Evolutionary conservation across 2,113 vertebrate species (phyloP).

Genomic region (Nematolebias whitei): DNA sequence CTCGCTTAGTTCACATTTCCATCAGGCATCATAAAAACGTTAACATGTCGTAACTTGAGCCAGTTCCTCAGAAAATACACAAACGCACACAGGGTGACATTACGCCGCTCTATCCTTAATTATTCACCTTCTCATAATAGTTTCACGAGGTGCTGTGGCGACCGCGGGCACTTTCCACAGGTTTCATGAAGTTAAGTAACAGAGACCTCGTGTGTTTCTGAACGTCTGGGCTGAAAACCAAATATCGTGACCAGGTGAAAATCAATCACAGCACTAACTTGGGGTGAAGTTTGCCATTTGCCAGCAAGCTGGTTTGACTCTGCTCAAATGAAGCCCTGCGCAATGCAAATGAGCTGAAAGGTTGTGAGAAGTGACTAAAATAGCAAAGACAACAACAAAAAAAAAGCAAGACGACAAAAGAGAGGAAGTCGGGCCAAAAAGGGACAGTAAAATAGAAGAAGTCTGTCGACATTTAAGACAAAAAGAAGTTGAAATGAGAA

Average conservation of each 20-base stretch:
- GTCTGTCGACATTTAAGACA: background rate
- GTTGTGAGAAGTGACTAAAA: background rate
- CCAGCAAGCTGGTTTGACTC: background rate
- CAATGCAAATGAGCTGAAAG: slow-evolving; percentile 19
- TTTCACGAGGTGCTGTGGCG: slow-evolving; percentile 59
- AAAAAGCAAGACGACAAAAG: background rate
- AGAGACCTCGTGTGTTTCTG: slow-evolving; percentile 13
- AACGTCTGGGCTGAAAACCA: background rate
- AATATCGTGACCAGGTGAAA: slow-evolving; percentile 12
- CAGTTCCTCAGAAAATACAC: slow-evolving; percentile 4
- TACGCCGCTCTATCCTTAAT: slow-evolving; percentile 63
- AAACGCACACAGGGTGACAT: slow-evolving; percentile 39
- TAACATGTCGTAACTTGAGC: background rate
- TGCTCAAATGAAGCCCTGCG: slow-evolving; percentile 3
- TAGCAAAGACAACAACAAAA: slow-evolving; percentile 3
- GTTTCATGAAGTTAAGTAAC: slow-evolving; percentile 40
- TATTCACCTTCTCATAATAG: slow-evolving; percentile 68
- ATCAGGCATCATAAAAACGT: slow-evolving; percentile 3
- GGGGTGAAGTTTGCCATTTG: slow-evolving; percentile 1
- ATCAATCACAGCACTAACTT: background rate
- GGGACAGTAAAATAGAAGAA: background rate
- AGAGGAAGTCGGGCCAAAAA: background rate
- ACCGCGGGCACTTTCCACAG: slow-evolving; percentile 33
- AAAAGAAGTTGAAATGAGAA: background rate
- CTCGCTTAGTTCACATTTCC: background rate